Base-by-base conservation (phyloP, 2,797 vertebrate species). In the Etheostoma nigrum region DNA sequence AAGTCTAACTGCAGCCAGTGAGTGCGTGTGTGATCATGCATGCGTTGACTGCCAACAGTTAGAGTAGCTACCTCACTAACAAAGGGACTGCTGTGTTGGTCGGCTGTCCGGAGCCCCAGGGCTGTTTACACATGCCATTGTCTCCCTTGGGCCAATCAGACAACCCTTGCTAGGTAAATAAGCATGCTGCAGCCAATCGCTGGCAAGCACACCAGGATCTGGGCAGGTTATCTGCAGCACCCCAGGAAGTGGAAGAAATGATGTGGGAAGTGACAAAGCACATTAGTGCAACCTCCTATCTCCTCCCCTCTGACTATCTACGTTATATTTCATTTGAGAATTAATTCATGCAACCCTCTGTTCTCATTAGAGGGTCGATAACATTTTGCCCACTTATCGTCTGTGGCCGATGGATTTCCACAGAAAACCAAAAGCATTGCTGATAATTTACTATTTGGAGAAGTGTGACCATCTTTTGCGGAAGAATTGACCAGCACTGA, bases 41-140 rank as follows among this genome's bases (percentile, higher is more conserved):
- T 80, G 86, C 33, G 60, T 80, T 11, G 55, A 73, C 82, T 83
- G 82, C 83, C 78, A 89, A 79, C 85, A 78, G 88, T 86, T 83
- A 90, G 84, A 86, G 84, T 81, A 86, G 74, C 88, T 62, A 83
- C 83, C 85, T 81, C 11, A 72, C 79, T 87, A 87, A 91, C 90
- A 92, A 89, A 87, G 86, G 84, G 81, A 88, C 67, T 84, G 85
- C 87, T 91, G 86, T 90, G 87, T 88, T 55, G 77, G 84, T 83
- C 74, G 64, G 76, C 83, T 86, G 91, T 87, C 84, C 85, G 79
- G 71, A 84, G 86, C 88, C 90, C 78, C 10, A 42, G 78, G 85
- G 87, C 83, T 94, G 88, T 92, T 91, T 92, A 85, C 78, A 88
- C 85, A 84, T 82, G 79, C 84, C 84, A 86, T 91, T 92, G 89